These are phyloP conservation scores for Bergia sp. DNA, from an alignment of 92 coral and sea anemone species.

Conservation along the genomic window DNA sequence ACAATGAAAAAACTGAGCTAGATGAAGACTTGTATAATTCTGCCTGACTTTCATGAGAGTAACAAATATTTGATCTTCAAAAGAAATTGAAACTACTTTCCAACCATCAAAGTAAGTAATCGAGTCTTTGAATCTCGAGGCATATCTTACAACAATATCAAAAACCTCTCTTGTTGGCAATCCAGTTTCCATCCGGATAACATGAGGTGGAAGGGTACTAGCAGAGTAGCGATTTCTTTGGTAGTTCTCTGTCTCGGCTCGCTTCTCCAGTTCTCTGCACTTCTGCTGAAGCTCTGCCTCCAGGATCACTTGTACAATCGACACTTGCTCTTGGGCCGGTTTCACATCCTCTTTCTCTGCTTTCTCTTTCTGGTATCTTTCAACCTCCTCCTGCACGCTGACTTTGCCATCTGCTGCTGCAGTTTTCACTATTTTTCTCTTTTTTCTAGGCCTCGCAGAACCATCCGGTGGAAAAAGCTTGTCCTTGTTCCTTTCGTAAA, in stretches of 20 bases:
- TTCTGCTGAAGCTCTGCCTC: slow-evolving; percentile 44
- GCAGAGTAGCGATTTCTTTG: slow-evolving; percentile 39
- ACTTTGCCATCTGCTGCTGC: background rate
- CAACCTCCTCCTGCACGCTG: background rate
- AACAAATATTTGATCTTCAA: slow-evolving; percentile 38
- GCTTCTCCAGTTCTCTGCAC: slow-evolving; percentile 26
- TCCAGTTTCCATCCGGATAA: slow-evolving; percentile 61
- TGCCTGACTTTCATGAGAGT: slow-evolving; percentile 38
- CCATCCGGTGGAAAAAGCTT: background rate
- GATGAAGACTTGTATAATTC: slow-evolving; percentile 33
- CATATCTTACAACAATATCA: slow-evolving; percentile 44
- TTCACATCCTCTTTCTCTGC: background rate
- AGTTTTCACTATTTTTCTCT: background rate
- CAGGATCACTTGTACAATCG: background rate
- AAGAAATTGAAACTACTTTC: slow-evolving; percentile 35
- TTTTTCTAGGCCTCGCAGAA: background rate
- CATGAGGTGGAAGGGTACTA: slow-evolving; percentile 13
- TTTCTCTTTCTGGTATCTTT: background rate
- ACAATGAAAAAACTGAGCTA: slow-evolving; percentile 3
- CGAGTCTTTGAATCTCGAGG: slow-evolving; percentile 35
- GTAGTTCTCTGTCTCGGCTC: slow-evolving; percentile 1
- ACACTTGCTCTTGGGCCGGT: background rate
- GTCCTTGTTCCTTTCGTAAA: background rate
- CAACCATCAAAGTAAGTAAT: slow-evolving; percentile 42
- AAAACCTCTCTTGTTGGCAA: slow-evolving; percentile 55